Evolutionary conservation across 2,888 invertebrate genomes (phyloP), one percentile per base, ranked within the genome.

Genomic region (Eugnorisma glareosa): DNA sequence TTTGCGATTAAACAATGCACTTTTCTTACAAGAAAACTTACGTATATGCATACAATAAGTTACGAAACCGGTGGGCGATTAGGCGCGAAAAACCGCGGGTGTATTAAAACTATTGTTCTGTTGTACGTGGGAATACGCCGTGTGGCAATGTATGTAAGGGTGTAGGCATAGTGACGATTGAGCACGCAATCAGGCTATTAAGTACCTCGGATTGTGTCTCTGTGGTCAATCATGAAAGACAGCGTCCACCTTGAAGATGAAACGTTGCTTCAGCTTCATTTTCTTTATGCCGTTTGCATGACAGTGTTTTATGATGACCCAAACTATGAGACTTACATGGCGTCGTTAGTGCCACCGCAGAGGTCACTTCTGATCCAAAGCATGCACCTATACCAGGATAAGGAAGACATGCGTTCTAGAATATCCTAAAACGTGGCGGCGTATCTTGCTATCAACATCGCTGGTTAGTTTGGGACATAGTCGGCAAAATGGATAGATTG

Each of bases 41-140:
- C 75, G 83, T 77, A 78, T 84, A 78, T 84, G 82, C 82, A 89
- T 84, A 93, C 95, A 94, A 94, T 94, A 90, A 90, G 92, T 96
- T 96, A 95, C 95, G 94, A 95, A 93, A 96, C 90, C 64, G 81
- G 89, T 91, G 92, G 92, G 91, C 93, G 94, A 95, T 95, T 95
- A 94, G 92, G 89, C 91, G 92, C 90, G 92, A 94, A 95, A 96
- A 95, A 94, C 92, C 88, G 87, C 84, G 87, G 78, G 88, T 91
- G 87, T 86, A 88, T 84, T 87, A 89, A 83, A 81, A 87, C 82
- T 84, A 93, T 93, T 95, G 94, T 94, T 93, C 73, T 79, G 67
- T 76, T 64, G 68, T 88, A 89, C 93, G 95, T 95, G 96, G 91
- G 96, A 96, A 95, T 85, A 76, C 68, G 70, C 15, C 2, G 66